These are phyloP conservation scores for Ennomos fuscantarius DNA, from an alignment of 2,888 invertebrate species.

Conservation along the genomic window DNA sequence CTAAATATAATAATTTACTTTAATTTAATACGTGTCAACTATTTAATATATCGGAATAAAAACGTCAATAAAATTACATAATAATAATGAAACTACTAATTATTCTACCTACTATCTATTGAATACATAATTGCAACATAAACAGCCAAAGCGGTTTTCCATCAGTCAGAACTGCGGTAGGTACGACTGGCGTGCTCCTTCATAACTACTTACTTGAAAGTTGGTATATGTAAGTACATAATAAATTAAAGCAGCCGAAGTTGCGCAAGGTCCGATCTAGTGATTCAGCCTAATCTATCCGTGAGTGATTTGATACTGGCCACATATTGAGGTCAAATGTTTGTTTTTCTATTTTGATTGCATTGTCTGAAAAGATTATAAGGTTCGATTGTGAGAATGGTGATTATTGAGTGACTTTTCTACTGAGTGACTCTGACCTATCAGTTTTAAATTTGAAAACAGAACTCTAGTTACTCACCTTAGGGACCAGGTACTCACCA, in stretches of 20 bases:
- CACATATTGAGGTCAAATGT: constrained; percentile 21
- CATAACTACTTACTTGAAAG: constrained; percentile 10
- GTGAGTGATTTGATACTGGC: constrained; percentile 19
- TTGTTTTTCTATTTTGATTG: constrained; percentile 11
- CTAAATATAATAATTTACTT: too few relatives aligned
- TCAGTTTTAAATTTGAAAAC: constrained; percentile 3
- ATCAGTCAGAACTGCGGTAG: too few relatives aligned
- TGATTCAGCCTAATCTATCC: constrained; percentile 23
- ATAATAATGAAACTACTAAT: too few relatives aligned
- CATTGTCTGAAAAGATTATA: constrained; percentile 20
- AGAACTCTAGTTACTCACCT: too few relatives aligned
- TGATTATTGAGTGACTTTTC: constrained; percentile 11
- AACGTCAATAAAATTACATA: too few relatives aligned
- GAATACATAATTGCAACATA: too few relatives aligned
- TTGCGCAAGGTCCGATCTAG: constrained; percentile 26
- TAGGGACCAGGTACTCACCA: too few relatives aligned
- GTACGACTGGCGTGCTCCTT: too few relatives aligned
- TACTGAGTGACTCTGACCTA: neutral
- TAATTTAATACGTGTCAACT: too few relatives aligned
- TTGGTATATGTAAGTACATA: constrained; percentile 1
- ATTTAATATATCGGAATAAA: too few relatives aligned
- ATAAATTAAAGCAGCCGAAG: constrained; percentile 2
- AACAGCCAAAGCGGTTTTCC: too few relatives aligned
- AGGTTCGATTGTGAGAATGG: constrained; percentile 17
- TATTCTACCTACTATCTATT: too few relatives aligned